Base-by-base conservation (phyloP, 1,140 invertebrate species). In the Potamilus streckersoni region DNA sequence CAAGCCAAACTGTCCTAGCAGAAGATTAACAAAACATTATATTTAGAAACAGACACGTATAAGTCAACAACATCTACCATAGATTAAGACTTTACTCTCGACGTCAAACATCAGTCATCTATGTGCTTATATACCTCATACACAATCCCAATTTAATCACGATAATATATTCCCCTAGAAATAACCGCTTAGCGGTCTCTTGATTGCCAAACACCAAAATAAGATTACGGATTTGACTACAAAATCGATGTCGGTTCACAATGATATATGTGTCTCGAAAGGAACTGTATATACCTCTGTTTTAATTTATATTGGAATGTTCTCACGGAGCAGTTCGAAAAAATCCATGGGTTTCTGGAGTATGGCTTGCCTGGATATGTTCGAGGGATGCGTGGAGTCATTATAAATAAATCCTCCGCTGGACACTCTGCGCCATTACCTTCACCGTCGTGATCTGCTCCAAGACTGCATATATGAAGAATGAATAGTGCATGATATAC, bases 291-390 rank as follows among this genome's bases (percentile, higher is more conserved):
- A 63, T 58, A 61, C 63, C 56, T 71, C 19, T 8, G 16, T 60
- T 17, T 66, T 31, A 27, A 67, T 19, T 12, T 71, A 67, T 0
- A 2, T 38, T 76, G 71, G 56, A 76, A 76, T 1, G 61, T 49
- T 14, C 59, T 13, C 1, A 76, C 27, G n/a, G 74, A 76, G 57
- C 74, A 76, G 19, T 55, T 17, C n/a, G 74, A 76, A 19, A 76
- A 76, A 1, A 23, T 31, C 74, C 74, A 76, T 2, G 74, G 74
- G 56, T 76, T 76, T 17, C 66, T 58, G 11, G 59, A 66, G 55
- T 76, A 71, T 19, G 69, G 23, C 38, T 71, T 55, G 2, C 23
- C 63, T 31, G 49, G 63, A 19, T 13, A 17, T 31, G 71, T 71
- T 15, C 0, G 65, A 2, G 74, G 19, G 12, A 71, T 38, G 3